phyloP scores from a whole-genome alignment of 2,797 vertebrate species.

The Streptopelia turtur region DNA sequence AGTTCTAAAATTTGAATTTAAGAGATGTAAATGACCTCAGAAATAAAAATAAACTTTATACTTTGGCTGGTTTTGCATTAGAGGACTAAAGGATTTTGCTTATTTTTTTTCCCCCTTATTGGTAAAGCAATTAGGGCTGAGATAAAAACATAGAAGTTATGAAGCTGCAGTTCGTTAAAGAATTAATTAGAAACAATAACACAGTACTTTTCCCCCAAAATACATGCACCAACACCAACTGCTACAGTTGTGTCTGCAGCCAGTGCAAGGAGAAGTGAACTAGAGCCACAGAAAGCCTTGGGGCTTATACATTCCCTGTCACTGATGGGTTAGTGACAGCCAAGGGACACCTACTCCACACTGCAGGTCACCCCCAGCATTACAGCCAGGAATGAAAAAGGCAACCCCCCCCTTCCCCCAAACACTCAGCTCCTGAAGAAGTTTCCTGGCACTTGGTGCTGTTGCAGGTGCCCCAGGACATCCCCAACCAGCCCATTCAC shows the following conservation, averaged over 20 bases:
- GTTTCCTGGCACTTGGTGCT: not conserved
- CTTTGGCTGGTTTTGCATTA: constrained; percentile 48
- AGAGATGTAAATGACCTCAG: constrained; percentile 54
- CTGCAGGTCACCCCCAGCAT: too few relatives aligned
- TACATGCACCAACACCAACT: not conserved
- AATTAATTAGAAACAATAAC: not conserved
- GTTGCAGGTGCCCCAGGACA: not conserved
- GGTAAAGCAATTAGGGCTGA: not conserved
- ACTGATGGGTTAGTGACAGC: not conserved
- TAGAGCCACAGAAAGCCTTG: not conserved
- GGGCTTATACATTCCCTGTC: not conserved
- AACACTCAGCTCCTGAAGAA: not conserved
- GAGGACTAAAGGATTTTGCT: not conserved
- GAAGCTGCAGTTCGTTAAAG: not conserved
- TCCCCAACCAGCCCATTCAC: not conserved
- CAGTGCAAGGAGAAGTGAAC: not conserved
- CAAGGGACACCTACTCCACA: not conserved
- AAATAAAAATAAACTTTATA: constrained; percentile 64
- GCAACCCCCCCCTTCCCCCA: too few relatives aligned
- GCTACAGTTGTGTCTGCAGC: not conserved
- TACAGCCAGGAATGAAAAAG: not conserved
- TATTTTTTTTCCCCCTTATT: accelerated
- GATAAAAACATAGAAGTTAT: not conserved
- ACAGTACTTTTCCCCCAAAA: not conserved
- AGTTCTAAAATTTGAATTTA: constrained; percentile 25